phyloP scores from a whole-genome alignment of 2,797 vertebrate species.

The Antrozous pallidus region DNA sequence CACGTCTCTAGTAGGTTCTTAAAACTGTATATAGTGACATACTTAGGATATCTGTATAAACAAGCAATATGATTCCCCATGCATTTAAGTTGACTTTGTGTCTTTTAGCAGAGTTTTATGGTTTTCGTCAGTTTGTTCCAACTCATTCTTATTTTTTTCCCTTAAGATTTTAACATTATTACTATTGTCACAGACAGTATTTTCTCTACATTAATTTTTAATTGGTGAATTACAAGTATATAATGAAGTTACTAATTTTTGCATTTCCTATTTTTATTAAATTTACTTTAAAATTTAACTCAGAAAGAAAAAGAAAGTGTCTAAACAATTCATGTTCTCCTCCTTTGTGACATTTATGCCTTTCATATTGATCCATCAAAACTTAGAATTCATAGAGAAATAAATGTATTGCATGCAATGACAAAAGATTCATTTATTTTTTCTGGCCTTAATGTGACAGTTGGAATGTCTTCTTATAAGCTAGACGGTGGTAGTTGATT shows the following conservation, averaged over 20 bases:
- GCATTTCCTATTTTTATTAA: neutral
- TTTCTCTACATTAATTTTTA: conserved; percentile 42
- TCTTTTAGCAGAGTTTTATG: conserved; percentile 20
- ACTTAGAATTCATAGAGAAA: neutral
- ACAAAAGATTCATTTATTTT: conserved; percentile 3
- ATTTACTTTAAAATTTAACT: conserved; percentile 42
- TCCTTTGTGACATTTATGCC: neutral
- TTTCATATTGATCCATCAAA: neutral
- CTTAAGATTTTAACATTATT: neutral
- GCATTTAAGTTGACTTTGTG: conserved; percentile 3
- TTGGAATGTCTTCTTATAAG: neutral
- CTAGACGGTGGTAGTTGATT: neutral
- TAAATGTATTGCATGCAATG: neutral
- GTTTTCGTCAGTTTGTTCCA: conserved; percentile 10
- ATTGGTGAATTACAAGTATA: neutral
- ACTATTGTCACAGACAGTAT: neutral
- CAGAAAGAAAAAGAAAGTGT: neutral
- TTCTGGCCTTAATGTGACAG: neutral
- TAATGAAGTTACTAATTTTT: conserved; percentile 31
- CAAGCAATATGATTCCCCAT: neutral
- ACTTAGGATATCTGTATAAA: conserved; percentile 40
- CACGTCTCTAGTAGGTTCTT: neutral
- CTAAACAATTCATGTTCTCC: neutral
- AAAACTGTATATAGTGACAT: neutral
- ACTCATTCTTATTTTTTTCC: neutral